Evolutionary conservation across 2,888 invertebrate species (phyloP).

Genomic region (Dryocosmus kuriphilus): DNA sequence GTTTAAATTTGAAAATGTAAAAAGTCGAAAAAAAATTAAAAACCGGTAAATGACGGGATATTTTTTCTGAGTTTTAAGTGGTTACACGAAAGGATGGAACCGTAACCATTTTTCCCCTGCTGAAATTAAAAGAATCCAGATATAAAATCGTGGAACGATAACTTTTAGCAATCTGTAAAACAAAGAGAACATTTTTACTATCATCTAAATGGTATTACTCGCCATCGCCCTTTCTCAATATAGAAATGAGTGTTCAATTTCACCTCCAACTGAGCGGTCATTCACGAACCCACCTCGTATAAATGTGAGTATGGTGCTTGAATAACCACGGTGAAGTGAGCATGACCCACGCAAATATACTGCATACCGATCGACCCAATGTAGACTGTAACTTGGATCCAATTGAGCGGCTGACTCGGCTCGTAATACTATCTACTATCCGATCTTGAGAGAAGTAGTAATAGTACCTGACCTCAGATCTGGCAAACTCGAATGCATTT

Average conservation of each 20-base stretch:
- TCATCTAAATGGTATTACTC: background rate
- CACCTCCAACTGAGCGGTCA: background rate
- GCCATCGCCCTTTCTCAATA: background rate
- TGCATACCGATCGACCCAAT: slow-evolving; percentile 18
- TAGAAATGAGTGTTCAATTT: slow-evolving; percentile 17
- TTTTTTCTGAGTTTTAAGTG: no score
- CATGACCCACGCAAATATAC: slow-evolving; percentile 10
- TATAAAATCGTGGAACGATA: background rate
- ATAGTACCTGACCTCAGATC: background rate
- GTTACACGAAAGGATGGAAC: no score
- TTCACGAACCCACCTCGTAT: slow-evolving; percentile 12
- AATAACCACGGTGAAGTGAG: slow-evolving; percentile 8
- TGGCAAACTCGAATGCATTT: background rate
- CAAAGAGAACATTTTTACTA: background rate
- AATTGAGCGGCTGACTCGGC: slow-evolving; percentile 12
- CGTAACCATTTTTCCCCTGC: no score
- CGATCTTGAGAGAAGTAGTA: slow-evolving; percentile 1
- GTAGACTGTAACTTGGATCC: slow-evolving; percentile 20
- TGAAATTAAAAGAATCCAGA: background rate
- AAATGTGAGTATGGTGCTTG: slow-evolving; percentile 9
- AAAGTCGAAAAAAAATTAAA: no score
- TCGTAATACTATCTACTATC: slow-evolving; percentile 25
- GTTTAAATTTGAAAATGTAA: no score
- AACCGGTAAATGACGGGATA: no score
- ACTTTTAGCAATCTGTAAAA: background rate